Percentiles rank a stretch among this genome's conserved stretches.
Evolutionary conservation across 2,113 vertebrate genomes (phyloP).

Genomic region (Etheostoma spectabile): DNA sequence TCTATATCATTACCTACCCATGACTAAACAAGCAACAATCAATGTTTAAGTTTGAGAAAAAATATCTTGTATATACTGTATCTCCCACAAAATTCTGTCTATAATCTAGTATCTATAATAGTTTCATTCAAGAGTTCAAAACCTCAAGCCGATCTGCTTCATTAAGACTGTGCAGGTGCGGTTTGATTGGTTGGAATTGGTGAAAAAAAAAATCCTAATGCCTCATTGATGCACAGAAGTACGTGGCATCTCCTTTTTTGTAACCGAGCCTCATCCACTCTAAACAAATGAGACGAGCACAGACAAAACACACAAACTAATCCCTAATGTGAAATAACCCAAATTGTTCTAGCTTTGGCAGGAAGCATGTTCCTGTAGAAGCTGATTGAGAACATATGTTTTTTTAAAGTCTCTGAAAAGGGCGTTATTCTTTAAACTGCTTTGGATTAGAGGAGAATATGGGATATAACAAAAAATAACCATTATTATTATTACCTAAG

Average conservation of each 20-base stretch:
- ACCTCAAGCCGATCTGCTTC: neutral
- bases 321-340: no score
- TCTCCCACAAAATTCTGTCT: no score
- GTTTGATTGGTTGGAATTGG: neutral
- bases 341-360: no score
- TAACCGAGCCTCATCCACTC: neutral
- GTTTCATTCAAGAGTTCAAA: neutral
- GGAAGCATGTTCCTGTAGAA: no score
- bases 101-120: neutral
- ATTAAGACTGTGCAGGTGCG: neutral
- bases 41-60: neutral
- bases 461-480: neutral
- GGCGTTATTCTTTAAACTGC: neutral
- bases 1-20: neutral
- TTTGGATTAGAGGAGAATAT: neutral
- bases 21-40: neutral
- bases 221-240: neutral
- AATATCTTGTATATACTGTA: neutral
- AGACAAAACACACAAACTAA: neutral
- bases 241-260: neutral
- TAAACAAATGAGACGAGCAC: neutral
- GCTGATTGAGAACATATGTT: neutral
- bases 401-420: neutral
- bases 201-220: neutral
- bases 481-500: neutral